Percentiles rank a stretch among this genome's conserved stretches.
phyloP scores from a whole-genome alignment of 1,140 invertebrate genomes.

The Trinorchestia longiramus region DNA sequence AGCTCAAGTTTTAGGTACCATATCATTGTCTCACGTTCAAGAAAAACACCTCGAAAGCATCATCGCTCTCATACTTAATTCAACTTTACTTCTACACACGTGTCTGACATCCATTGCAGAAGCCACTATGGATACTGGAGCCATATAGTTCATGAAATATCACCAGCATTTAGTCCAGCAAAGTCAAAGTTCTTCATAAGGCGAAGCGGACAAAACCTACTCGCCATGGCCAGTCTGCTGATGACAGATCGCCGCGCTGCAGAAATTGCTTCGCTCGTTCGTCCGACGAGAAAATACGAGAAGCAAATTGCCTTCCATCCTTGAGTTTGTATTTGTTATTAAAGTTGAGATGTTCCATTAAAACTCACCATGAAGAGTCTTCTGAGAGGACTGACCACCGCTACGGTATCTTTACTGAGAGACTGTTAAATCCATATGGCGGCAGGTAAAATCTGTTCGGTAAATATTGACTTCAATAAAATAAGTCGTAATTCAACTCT shows the following conservation, averaged over 20 bases:
- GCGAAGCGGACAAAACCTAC: neutral
- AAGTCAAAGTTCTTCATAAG: neutral
- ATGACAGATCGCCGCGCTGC: neutral
- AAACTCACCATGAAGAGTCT: neutral
- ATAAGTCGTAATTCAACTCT: neutral
- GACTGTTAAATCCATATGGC: neutral
- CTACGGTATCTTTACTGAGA: neutral
- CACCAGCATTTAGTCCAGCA: neutral
- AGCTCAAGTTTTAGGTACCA: too few species aligned
- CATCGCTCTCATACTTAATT: too few species aligned
- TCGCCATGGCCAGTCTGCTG: neutral
- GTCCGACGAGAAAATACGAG: neutral
- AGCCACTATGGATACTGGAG: neutral
- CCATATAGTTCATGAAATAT: neutral
- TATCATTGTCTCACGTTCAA: too few species aligned
- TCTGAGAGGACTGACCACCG: neutral
- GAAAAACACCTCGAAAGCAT: neutral
- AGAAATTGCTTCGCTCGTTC: constrained; percentile 19
- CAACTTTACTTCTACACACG: too few species aligned
- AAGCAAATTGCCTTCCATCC: constrained; percentile 30
- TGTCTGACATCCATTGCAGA: neutral
- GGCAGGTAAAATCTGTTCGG: neutral
- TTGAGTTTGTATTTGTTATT: constrained; percentile 9
- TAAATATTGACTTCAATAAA: neutral
- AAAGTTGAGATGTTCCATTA: constrained; percentile 1